A percentile compares a stretch with the other conserved stretches of the same genome.
phyloP scores from a whole-genome alignment of 2,797 vertebrate genomes.

The Lacerta viridis region DNA sequence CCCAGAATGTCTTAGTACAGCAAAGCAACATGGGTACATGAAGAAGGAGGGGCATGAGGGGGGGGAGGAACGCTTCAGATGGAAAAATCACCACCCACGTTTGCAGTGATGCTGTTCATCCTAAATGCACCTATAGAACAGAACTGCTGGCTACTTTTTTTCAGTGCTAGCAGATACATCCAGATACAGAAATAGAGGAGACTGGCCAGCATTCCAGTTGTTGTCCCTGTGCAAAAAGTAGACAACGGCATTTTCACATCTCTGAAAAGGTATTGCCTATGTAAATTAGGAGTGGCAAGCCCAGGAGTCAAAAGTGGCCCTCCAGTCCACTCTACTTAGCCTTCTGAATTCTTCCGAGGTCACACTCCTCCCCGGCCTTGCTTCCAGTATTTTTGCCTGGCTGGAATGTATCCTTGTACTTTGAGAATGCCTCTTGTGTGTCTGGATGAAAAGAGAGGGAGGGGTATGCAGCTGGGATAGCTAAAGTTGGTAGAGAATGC shows the following conservation, averaged over 20 bases:
- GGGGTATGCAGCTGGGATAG: no score
- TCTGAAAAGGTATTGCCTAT: not conserved
- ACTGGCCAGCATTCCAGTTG: not conserved
- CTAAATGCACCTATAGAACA: not conserved
- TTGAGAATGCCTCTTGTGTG: no score
- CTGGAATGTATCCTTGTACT: no score
- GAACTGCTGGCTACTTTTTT: not conserved
- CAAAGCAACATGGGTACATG: not conserved
- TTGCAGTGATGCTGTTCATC: not conserved
- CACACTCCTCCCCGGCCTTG: no score
- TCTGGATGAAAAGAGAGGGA: no score
- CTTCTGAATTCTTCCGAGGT: no score
- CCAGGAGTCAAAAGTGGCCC: no score
- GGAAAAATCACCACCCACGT: not conserved
- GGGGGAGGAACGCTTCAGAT: not conserved
- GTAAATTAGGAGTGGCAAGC: not conserved
- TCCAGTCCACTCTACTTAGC: no score
- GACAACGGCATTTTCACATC: not conserved
- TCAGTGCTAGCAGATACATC: not conserved
- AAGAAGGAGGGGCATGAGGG: not conserved
- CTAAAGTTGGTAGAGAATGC: no score
- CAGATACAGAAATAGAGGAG: not conserved
- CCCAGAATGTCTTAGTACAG: not conserved
- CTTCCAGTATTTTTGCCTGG: no score
- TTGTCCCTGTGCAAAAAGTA: not conserved